A percentile compares a stretch with the other conserved stretches of the same genome.
Evolutionary conservation across 1,140 invertebrate species (phyloP).

Genomic region (Oryctes rhinoceros): DNA sequence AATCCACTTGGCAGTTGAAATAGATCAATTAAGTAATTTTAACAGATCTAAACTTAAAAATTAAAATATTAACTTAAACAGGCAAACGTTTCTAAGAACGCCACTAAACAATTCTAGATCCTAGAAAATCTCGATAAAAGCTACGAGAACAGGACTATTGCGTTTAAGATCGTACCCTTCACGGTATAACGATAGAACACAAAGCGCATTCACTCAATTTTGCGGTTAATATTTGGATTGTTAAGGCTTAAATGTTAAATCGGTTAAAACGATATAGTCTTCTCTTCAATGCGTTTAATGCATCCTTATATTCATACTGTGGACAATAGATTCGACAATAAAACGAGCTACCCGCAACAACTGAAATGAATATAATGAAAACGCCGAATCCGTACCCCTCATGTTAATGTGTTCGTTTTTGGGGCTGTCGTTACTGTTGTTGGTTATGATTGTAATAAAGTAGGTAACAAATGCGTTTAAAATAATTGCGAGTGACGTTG

Average conservation of each 20-base stretch:
- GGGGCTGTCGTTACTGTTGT: constrained; percentile 1
- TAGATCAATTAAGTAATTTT: too few species aligned
- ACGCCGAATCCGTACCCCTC: not conserved
- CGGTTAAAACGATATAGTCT: constrained; percentile 30
- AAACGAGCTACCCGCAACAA: constrained; percentile 24
- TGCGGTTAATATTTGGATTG: constrained; percentile 34
- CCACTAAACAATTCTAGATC: too few species aligned
- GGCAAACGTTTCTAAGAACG: too few species aligned
- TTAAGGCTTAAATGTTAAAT: constrained; percentile 35
- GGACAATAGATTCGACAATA: constrained; percentile 12
- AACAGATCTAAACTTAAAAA: too few species aligned
- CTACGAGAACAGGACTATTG: too few species aligned
- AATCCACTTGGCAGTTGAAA: too few species aligned
- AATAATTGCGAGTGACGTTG: not conserved
- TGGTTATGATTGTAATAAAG: constrained; percentile 21
- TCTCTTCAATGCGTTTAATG: constrained; percentile 9
- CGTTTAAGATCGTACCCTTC: not conserved
- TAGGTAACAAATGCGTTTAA: constrained; percentile 31
- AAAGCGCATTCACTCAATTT: constrained; percentile 22
- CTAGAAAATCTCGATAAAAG: too few species aligned
- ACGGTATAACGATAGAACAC: not conserved
- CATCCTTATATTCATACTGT: not conserved
- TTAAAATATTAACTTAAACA: too few species aligned
- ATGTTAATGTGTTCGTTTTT: not conserved
- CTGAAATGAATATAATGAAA: not conserved